These are phyloP conservation scores for Brachyrhaphis roseni DNA, from an alignment of 2,797 vertebrate genomes.

Conservation along the genomic window DNA sequence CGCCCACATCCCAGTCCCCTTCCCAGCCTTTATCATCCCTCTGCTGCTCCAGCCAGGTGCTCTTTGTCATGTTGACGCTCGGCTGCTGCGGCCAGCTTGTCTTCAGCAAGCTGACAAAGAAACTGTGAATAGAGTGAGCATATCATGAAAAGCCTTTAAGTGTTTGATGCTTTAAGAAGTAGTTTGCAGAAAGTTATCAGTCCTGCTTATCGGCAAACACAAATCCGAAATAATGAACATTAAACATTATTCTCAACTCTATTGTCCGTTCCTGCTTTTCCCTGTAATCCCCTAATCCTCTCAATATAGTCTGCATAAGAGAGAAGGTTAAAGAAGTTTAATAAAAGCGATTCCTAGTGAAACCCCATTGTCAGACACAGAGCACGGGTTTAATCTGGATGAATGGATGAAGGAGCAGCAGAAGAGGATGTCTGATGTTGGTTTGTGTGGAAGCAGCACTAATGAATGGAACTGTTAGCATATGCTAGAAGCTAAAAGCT, in stretches of 20 bases:
- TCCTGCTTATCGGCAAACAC: not conserved
- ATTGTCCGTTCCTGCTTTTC: not conserved
- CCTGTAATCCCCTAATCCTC: not conserved
- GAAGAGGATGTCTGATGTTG: not conserved
- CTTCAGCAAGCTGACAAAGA: not conserved
- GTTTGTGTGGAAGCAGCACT: conserved; percentile 9
- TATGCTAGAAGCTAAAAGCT: conserved; percentile 8
- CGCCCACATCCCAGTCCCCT: not conserved
- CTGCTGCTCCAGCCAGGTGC: not conserved
- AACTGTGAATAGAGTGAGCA: not conserved
- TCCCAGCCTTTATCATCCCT: not conserved
- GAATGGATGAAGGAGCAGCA: conserved; percentile 2
- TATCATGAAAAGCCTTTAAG: not conserved
- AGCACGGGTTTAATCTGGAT: not conserved
- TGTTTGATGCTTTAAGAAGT: conserved; percentile 4
- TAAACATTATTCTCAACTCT: not conserved
- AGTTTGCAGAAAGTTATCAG: conserved; percentile 15
- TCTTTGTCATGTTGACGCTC: not conserved
- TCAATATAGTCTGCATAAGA: not conserved
- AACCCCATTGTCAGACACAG: not conserved
- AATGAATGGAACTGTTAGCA: conserved; percentile 4
- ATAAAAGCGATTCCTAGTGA: not conserved
- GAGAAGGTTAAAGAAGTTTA: not conserved
- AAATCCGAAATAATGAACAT: not conserved
- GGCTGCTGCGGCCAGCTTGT: not conserved